Evolutionary conservation across 2,888 invertebrate species (phyloP).

Genomic region (Xylocampa areola): DNA sequence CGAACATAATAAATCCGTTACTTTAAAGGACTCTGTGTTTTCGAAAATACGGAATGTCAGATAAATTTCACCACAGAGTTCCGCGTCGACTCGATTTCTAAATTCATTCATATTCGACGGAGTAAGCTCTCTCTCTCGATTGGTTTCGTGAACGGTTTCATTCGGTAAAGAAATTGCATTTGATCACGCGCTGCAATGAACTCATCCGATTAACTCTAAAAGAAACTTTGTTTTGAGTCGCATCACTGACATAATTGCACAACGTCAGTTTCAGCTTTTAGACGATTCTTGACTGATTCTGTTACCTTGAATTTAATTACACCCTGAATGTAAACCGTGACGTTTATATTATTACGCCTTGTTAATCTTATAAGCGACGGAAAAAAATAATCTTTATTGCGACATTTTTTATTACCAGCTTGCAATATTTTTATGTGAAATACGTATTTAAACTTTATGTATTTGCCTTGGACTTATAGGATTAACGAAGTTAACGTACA

Average conservation of each 20-base stretch:
- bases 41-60: neutral
- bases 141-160: conserved; percentile 18
- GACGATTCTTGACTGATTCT: conserved; percentile 66
- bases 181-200: conserved; percentile 23
- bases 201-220: conserved; percentile 39
- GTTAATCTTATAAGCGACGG: conserved; percentile 72
- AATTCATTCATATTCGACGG: conserved; percentile 15
- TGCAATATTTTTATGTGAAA: conserved; percentile 65
- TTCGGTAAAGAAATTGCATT: conserved; percentile 11
- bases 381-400: conserved; percentile 66
- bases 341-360: conserved; percentile 65
- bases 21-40: no score
- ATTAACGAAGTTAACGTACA: conserved; percentile 65
- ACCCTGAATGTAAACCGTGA: conserved; percentile 51
- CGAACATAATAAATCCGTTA: neutral
- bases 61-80: conserved; percentile 14
- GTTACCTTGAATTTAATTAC: conserved; percentile 62
- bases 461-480: conserved; percentile 60
- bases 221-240: conserved; percentile 35
- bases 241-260: conserved; percentile 52
- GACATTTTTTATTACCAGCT: conserved; percentile 69
- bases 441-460: conserved; percentile 57
- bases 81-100: conserved; percentile 3
- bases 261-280: conserved; percentile 57
- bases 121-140: conserved; percentile 10